Percentiles rank a stretch among this genome's conserved stretches.
Evolutionary conservation across 2,888 invertebrate genomes (phyloP).

Genomic region (Omphaloscelis lunosa): DNA sequence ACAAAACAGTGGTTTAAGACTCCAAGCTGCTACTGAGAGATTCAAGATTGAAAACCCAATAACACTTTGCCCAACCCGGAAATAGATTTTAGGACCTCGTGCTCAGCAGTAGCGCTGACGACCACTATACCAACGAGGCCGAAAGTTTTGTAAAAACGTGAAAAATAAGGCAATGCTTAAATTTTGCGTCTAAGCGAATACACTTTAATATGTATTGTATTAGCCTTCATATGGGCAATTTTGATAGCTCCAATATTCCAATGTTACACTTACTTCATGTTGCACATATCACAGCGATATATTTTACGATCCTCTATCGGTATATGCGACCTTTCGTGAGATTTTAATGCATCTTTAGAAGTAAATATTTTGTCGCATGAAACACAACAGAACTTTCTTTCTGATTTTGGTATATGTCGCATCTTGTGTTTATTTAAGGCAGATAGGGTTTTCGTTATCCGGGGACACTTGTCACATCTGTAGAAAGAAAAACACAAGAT

Average conservation of each 20-base stretch:
- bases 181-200: neutral
- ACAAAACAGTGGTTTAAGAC: neutral
- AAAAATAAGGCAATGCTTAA: neutral
- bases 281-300: conserved; percentile 88
- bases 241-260: neutral
- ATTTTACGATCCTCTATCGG: conserved; percentile 89
- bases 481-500: conserved; percentile 55
- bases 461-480: conserved; percentile 90
- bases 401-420: conserved; percentile 89
- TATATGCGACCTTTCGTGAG: conserved; percentile 89
- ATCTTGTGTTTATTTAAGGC: conserved; percentile 88
- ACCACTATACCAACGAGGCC: neutral
- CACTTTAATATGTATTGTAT: neutral
- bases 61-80: no score
- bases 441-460: conserved; percentile 85
- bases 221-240: neutral
- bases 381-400: conserved; percentile 85
- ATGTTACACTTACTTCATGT: conserved; percentile 85
- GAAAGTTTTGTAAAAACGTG: neutral
- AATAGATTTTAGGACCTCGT: no score
- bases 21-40: neutral
- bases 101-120: no score
- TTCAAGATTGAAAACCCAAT: no score
- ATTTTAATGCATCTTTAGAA: conserved; percentile 87
- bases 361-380: conserved; percentile 88